Conservation (phyloP, 1,140 invertebrate species). For the Goniozus legneri region DNA sequence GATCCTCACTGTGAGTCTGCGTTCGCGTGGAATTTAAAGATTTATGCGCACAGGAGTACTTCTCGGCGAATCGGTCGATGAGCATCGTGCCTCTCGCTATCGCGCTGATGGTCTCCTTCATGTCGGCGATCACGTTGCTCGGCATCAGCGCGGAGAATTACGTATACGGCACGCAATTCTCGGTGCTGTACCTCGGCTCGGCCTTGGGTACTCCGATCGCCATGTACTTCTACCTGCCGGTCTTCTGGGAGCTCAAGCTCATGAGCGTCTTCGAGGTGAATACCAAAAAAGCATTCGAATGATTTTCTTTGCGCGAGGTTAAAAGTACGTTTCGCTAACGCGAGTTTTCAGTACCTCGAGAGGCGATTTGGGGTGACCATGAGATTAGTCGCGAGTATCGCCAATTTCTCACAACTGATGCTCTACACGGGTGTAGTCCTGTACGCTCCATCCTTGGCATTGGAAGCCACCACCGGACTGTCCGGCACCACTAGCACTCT, state of each 20-base stretch:
- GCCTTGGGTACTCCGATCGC: conserved; percentile 74
- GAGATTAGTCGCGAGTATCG: conserved; percentile 68
- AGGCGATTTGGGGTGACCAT: conserved; percentile 69
- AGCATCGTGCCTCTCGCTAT: conserved; percentile 75
- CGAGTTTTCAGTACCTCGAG: conserved; percentile 70
- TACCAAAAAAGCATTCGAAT: not conserved
- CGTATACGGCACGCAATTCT: conserved; percentile 74
- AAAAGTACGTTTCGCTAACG: not conserved
- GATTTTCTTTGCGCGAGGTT: too few relatives aligned
- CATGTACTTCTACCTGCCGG: conserved; percentile 79
- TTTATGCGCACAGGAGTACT: conserved; percentile 66
- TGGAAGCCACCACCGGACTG: conserved; percentile 85
- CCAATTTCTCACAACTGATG: conserved; percentile 78
- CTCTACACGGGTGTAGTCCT: conserved; percentile 91
- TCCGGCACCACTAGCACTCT: conserved; percentile 73
- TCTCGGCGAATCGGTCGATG: conserved; percentile 78
- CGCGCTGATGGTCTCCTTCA: conserved; percentile 89
- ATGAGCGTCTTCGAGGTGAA: conserved; percentile 85
- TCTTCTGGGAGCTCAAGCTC: conserved; percentile 81
- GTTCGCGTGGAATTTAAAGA: too few relatives aligned
- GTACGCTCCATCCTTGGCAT: conserved; percentile 86
- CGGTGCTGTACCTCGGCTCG: conserved; percentile 73
- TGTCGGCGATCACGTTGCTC: conserved; percentile 88
- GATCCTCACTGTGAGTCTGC: too few relatives aligned
- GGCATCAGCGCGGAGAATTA: conserved; percentile 86